Evolutionary conservation across 2,113 vertebrate species (phyloP), one percentile per base, ranked within the genome.

Genomic region (Istiophorus platypterus): DNA sequence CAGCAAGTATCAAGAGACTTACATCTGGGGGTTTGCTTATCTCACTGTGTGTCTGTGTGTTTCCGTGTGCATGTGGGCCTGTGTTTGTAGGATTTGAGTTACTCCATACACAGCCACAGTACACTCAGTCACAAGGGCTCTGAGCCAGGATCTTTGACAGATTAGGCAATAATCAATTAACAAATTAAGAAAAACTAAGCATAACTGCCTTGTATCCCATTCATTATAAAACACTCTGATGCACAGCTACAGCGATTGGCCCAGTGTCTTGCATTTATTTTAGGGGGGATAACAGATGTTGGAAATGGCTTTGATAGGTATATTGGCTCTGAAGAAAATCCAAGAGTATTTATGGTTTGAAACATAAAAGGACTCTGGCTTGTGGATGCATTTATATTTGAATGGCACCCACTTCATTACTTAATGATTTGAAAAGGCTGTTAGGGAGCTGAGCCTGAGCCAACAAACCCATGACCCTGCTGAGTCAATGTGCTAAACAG

Each of bases 401-500:
- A 95, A 92, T 94, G 86, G 91, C 89, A 94, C 85, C 69, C 74
- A 89, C 89, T 91, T 94, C 90, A 93, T 94, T 92, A 93, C 87
- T 91, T 92, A 92, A 94, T 94, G 88, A 95, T 94, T 93, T 92
- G 80, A 94, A 91, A 93, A 92, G 86, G 87, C 91, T 94, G 92
- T 91, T 89, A 90, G 87, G 85, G 82, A 89, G 89, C 83, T 85
- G 89, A 86, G 85, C 34, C 78, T 7, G 80, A 93, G 92, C 93
- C 91, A 92, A 66, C 34, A 86, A 92, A 91, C 75, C 86, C 81
- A 26, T 89, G 88, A 92, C 92, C 90, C 91, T 80, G 87, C 85
- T 87, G 85, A 92, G 82, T 94, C 91, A 91, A 92, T 90, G 86
- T 93, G 90, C 76, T 88, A 83, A 92, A 89, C 85, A 92, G 88